Percentiles rank a stretch among this genome's conserved stretches.
phyloP scores from a whole-genome alignment of 2,113 vertebrate genomes.

The Psittacula cyanocephala region DNA sequence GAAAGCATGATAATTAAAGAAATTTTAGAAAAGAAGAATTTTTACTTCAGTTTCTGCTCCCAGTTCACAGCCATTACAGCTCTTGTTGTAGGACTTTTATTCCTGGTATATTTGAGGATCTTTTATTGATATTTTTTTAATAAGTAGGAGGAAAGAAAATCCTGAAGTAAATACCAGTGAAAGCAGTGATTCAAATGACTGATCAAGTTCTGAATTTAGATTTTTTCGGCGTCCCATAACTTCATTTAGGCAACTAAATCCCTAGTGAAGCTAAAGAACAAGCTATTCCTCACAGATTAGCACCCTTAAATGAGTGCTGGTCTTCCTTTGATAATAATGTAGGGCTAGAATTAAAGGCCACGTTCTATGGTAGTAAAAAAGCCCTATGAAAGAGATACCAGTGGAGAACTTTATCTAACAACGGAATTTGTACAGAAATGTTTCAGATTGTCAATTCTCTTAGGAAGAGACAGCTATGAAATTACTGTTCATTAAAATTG shows the following conservation, averaged over 20 bases:
- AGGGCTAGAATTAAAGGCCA: neutral
- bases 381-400: rapidly evolving
- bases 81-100: neutral
- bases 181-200: neutral
- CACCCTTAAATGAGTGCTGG: neutral
- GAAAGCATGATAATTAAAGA: neutral
- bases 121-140: neutral
- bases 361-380: neutral
- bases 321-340: neutral
- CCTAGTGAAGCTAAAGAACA: neutral
- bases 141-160: neutral
- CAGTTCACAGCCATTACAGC: neutral
- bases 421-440: neutral
- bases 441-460: neutral
- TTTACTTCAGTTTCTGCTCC: neutral
- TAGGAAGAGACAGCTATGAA: neutral
- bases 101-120: rapidly evolving
- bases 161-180: neutral
- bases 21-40: neutral
- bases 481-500: neutral
- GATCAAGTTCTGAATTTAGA: neutral
- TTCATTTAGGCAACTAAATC: neutral
- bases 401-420: neutral
- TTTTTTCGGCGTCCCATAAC: neutral
- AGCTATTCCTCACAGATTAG: neutral